Conservation (phyloP, 2,797 vertebrate genomes). For the Valencia hispanica region DNA sequence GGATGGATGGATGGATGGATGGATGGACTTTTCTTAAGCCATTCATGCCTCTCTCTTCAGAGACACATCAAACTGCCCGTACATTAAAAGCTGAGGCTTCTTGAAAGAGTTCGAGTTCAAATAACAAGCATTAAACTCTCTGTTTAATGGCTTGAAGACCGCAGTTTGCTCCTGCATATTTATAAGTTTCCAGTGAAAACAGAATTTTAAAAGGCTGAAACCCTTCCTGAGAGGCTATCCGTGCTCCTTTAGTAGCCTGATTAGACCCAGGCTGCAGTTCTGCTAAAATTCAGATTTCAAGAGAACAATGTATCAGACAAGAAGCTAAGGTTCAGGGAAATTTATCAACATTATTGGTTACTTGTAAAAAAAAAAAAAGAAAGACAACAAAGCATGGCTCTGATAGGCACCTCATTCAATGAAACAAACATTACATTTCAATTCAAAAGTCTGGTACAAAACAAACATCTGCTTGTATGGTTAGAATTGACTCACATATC, state of each 20-base stretch:
- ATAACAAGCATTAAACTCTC: not conserved
- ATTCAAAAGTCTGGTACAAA: not conserved
- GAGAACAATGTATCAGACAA: not conserved
- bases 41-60: not conserved
- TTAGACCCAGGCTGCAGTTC: not conserved
- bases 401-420: not conserved
- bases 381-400: not conserved
- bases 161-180: not conserved
- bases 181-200: conserved; percentile 2
- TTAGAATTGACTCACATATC: not conserved
- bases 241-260: not conserved
- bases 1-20: no score
- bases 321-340: not conserved
- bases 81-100: not conserved
- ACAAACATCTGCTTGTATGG: not conserved
- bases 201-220: not conserved
- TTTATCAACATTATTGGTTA: not conserved
- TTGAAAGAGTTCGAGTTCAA: not conserved
- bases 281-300: not conserved
- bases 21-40: not conserved
- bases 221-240: not conserved
- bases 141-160: not conserved
- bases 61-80: not conserved
- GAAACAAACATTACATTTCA: not conserved
- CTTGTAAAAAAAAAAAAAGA: not conserved